Conservation (phyloP, 2,888 invertebrate species). For the Rhagophthalmus giganteus region DNA sequence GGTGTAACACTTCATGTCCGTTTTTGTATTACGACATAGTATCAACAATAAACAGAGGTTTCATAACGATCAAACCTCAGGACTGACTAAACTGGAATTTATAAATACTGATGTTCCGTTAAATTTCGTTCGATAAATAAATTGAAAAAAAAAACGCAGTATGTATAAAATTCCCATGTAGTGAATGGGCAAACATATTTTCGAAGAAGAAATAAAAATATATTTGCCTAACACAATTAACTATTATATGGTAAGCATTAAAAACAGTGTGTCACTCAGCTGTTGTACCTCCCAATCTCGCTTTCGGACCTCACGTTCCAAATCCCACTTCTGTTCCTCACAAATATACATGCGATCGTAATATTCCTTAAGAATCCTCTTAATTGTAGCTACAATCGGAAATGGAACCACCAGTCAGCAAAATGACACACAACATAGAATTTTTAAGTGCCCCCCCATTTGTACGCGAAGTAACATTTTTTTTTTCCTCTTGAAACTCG, state of each 20-base stretch:
- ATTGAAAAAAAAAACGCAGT: too few species aligned
- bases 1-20: conserved; percentile 55
- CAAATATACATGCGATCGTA: conserved; percentile 95
- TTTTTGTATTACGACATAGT: conserved; percentile 31
- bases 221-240: conserved; percentile 11
- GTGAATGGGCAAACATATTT: conserved; percentile 8
- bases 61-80: conserved; percentile 35
- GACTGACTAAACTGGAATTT: conserved; percentile 32
- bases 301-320: conserved; percentile 99
- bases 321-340: conserved; percentile 99
- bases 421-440: conserved; percentile 32
- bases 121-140: too few species aligned
- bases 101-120: conserved; percentile 21
- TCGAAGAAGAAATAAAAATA: conserved; percentile 4
- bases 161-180: conserved; percentile 11
- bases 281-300: conserved; percentile 97
- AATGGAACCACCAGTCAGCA: conserved; percentile 54
- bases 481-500: neutral
- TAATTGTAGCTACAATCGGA: conserved; percentile 78
- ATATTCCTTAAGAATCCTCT: conserved; percentile 93
- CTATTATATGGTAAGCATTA: conserved; percentile 26
- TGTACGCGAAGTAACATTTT: conserved; percentile 16
- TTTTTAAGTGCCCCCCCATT: conserved; percentile 14
- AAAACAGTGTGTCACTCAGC: conserved; percentile 32
- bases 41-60: conserved; percentile 33